Evolutionary conservation across 2,113 vertebrate genomes (phyloP), one percentile per base, ranked within the genome.

Genomic region (Plecotus auritus): DNA sequence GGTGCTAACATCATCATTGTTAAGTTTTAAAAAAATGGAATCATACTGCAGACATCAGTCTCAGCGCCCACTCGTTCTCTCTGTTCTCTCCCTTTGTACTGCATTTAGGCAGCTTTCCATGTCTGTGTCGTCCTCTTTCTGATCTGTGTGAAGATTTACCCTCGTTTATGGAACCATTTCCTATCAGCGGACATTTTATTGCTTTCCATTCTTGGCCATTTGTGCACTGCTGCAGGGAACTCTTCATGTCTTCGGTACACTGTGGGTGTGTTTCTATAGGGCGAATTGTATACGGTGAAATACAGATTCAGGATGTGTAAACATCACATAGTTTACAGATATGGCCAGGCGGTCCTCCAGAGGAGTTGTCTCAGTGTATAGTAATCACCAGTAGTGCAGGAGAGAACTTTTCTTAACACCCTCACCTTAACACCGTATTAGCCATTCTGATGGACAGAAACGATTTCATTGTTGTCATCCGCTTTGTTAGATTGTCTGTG

Each of bases 21-120:
- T 7, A 7, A 35, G 35, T 56, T 49, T 30, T 18, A 37, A 3
- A 20, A 17, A 37, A 11, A 20, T 28, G 5, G 1, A n/a, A 17
- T 17, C 18, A 0, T 23, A 28, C 2, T 20, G 47, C 0, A 0
- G 37, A 26, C 1, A 12, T 12, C 12, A 1, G 56, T 49, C 30
- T 59, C 14, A 14, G 77, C 2, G 1, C 51, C 67, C 13, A 6
- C 78, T 28, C 0, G 4, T 12, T 2, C 26, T 14, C 10, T 32
- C 54, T 28, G 30, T 5, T 47, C 2, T n/a, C 30, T 37, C 28
- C 14, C 22, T 73, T 9, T 13, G 9, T 20, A 1, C 0, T 11
- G 1, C 14, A 0, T 30, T 5, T 20, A 26, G 45, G 72, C 30
- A 35, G 72, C 47, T 66, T 23, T 67, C 45, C 30, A 7, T 9